Evolutionary conservation across 2,797 vertebrate species (phyloP), one percentile per base, ranked within the genome.

Genomic region (Betta splendens): DNA sequence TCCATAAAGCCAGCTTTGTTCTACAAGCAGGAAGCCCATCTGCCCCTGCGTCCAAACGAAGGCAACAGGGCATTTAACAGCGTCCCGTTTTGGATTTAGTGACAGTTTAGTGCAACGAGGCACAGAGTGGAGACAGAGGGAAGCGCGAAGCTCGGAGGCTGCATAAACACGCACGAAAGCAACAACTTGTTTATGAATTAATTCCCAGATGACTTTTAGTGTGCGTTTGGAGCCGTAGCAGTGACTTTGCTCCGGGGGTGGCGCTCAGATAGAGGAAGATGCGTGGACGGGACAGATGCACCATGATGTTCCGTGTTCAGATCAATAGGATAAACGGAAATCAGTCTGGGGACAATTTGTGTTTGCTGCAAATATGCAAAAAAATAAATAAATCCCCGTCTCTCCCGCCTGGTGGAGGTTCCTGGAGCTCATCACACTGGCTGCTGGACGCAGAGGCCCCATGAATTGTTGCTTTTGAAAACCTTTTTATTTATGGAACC

Each of bases 1-100:
- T 73, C 61, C 80, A 64, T 82, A 82, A 87, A 81, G 54, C 81
- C 80, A 54, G 54, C 68, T 62, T 80, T 77, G 29, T 72, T 86
- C 52, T 69, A 58, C 42, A 71, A 55, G 54, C 40, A 55, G 56
- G 52, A 64, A 59, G 49, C 42, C 79, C 80, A 85, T 89, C 83
- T 89, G 80, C 64, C 58, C 68, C 15, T 57, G 66, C 74, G 62
- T 75, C 67, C 72, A 71, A 86, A 80, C 63, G 80, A 77, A 79
- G 73, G 32, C 47, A 75, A 43, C 36, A 63, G 59, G 54, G 35
- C 57, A 49, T 77, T 84, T 83, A 71, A 66, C 56, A 62, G 21
- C 59, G 63, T 37, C 52, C 51, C 72, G 57, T 62, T 74, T 54
- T 36, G 29, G 22, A 68, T 84, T 85, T 81, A 82, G 79, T 75